Evolutionary conservation across 2,113 vertebrate genomes (phyloP), one percentile per base, ranked within the genome.

Genomic region (Notarius lentiginosus): DNA sequence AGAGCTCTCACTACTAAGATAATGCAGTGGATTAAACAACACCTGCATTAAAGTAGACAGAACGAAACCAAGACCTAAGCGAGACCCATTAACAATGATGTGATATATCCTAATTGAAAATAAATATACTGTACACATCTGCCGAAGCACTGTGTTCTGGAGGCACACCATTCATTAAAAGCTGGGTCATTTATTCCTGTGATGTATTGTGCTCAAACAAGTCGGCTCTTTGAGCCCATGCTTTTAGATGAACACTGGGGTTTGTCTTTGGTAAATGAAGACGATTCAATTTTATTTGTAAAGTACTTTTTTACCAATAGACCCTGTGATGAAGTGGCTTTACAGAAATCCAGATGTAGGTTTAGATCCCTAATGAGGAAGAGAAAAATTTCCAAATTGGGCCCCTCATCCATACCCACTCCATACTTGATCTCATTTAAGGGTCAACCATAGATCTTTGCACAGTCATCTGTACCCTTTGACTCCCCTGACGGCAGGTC

Each of bases 21-120:
- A 73, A 86, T 80, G 27, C 63, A 80, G 76, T 22, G 58, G 82
- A 79, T 79, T 41, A 60, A 80, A 27, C 30, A 82, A 22, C 14
- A 30, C 53, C 17, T 34, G 34, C 63, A 77, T 82, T 83, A 53
- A 65, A 83, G 17, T 27, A 73, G 70, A 58, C 83, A 87, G 72
- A 87, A 49, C 49, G n/a, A 22, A 24, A 49, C 34, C 11, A 82
- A 82, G 58, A 47, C 56, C 34, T 47, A 34, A n/a, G 17, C 55
- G 49, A 51, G 20, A 24, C 1, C 47, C 47, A 76, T 51, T 76
- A 76, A 7, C 47, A 14, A 11, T 55, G 24, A 77, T 7, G 41
- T 15, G 22, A 11, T 55, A 5, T 27, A 27, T 27, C 27, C 51
- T 55, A 27, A 77, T 55, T 77, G 55, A 55, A 55, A 77, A 77